Percentiles rank a stretch among this genome's conserved stretches.
These are phyloP conservation scores for Sebastes reedi DNA, from an alignment of 2,797 vertebrate species.

Conservation along the genomic window DNA sequence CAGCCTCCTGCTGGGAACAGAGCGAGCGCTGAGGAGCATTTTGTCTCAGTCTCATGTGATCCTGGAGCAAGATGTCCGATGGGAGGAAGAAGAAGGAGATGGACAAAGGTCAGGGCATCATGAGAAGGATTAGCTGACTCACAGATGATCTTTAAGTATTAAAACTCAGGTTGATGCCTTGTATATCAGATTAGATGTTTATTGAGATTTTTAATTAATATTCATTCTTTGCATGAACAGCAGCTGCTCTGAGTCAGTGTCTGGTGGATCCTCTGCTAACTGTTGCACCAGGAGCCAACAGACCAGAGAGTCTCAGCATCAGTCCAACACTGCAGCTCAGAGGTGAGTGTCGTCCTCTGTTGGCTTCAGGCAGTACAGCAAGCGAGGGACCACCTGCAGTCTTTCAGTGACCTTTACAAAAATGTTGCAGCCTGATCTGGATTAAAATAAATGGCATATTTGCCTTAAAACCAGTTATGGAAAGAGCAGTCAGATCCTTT, in stretches of 20 bases:
- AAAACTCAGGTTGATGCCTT: background rate
- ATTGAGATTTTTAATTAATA: background rate
- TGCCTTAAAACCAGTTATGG: background rate
- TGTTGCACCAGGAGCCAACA: constrained; percentile 41
- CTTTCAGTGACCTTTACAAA: background rate
- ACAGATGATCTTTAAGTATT: background rate
- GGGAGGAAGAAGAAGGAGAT: constrained; percentile 58
- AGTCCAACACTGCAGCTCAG: constrained; percentile 25
- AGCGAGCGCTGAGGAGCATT: constrained; percentile 72
- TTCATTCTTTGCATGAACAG: background rate
- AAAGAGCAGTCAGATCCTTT: background rate
- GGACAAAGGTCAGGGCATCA: constrained; percentile 58
- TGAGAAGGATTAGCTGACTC: background rate
- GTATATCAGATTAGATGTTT: background rate
- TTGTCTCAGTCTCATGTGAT: constrained; percentile 77
- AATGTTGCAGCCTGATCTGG: background rate
- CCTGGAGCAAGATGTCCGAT: constrained; percentile 74
- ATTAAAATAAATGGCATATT: background rate
- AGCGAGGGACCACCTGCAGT: background rate
- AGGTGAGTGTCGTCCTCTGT: constrained; percentile 59
- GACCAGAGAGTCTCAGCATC: constrained; percentile 30
- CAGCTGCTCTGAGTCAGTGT: constrained; percentile 38
- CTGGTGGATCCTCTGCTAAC: constrained; percentile 18
- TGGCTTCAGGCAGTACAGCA: background rate
- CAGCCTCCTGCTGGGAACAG: constrained; percentile 77